Conservation (phyloP, 2,797 vertebrate genomes). For the Labroides dimidiatus region DNA sequence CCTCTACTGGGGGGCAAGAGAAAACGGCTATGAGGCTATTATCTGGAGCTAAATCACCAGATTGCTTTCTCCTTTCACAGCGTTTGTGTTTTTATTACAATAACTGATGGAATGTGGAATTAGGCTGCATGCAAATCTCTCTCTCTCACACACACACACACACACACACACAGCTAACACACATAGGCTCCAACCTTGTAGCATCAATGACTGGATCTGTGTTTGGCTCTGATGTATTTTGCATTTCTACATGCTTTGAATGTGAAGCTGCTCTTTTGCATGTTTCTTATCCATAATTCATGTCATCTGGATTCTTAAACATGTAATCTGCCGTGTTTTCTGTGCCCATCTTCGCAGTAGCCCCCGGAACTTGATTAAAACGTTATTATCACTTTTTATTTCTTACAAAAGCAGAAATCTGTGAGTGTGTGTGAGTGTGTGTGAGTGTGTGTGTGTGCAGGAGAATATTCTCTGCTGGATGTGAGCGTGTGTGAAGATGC, state of each 20-base stretch:
- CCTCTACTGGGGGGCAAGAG: constrained; percentile 58
- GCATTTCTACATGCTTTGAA: constrained; percentile 58
- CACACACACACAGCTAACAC: constrained; percentile 39
- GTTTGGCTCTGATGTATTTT: constrained; percentile 65
- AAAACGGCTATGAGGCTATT: constrained; percentile 51
- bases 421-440: not conserved
- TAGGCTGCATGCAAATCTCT: constrained; percentile 48
- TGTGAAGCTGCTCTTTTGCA: constrained; percentile 59
- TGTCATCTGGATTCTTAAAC: constrained; percentile 54
- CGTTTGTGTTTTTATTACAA: constrained; percentile 38
- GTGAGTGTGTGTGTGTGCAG: constrained; percentile 14
- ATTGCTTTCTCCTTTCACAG: constrained; percentile 35
- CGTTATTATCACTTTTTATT: constrained; percentile 9
- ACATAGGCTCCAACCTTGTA: constrained; percentile 57
- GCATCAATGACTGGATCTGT: constrained; percentile 43
- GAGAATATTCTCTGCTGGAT: not conserved
- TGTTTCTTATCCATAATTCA: constrained; percentile 67
- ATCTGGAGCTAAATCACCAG: constrained; percentile 56
- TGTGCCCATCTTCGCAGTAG: constrained; percentile 36
- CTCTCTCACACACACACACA: constrained; percentile 45
- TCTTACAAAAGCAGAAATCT: not conserved
- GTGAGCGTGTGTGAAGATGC: constrained; percentile 30
- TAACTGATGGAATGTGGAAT: constrained; percentile 63
- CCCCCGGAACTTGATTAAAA: constrained; percentile 7
- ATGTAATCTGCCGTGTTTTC: constrained; percentile 41